Evolutionary conservation across 2,113 vertebrate species (phyloP).

Genomic region (Eidolon helvum): DNA sequence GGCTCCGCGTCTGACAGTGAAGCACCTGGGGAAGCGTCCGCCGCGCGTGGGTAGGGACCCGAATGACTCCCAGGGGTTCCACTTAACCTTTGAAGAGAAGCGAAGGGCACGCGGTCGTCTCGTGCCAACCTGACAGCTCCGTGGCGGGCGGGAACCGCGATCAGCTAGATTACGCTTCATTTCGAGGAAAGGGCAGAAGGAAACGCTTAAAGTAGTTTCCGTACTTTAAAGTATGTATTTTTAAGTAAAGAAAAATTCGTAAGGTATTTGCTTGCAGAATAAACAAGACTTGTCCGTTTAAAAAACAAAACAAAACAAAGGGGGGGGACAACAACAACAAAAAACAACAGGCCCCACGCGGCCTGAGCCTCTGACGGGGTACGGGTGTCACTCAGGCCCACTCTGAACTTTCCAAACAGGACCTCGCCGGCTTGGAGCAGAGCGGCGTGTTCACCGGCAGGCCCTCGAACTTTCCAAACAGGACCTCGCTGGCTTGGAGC

Average conservation of each 20-base stretch:
- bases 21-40: too few relatives aligned
- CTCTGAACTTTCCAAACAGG: neutral
- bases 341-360: neutral
- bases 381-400: neutral
- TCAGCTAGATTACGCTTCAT: neutral
- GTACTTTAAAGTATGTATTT: neutral
- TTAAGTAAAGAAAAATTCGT: neutral
- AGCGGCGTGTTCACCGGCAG: neutral
- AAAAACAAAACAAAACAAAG: neutral
- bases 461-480: neutral
- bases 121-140: neutral
- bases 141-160: neutral
- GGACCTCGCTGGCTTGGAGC: neutral
- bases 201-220: neutral
- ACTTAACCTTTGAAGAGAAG: neutral
- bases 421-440: neutral
- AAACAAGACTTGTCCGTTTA: neutral
- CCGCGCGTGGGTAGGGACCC: too few relatives aligned
- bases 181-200: conserved; percentile 29
- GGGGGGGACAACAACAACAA: too few relatives aligned
- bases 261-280: neutral
- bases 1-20: neutral
- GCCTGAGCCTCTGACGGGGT: rapidly evolving
- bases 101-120: neutral
- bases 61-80: neutral